A percentile compares a stretch with the other conserved stretches of the same genome.
phyloP scores from a whole-genome alignment of 2,797 vertebrate genomes.

The Cryptoprocta ferox region DNA sequence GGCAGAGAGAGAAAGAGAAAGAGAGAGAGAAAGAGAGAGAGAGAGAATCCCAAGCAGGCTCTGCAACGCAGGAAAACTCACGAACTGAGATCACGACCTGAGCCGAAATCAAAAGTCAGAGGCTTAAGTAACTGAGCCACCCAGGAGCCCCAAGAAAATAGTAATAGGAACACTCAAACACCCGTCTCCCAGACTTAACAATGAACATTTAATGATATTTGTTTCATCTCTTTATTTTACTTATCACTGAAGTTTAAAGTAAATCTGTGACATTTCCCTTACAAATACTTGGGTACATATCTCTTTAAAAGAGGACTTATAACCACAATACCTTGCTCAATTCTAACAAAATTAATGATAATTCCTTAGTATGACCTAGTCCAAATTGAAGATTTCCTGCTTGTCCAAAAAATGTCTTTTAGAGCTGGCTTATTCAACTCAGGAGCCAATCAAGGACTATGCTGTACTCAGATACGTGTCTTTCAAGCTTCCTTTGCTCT shows the following conservation, averaged over 20 bases:
- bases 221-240: neutral
- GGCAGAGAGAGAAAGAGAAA: too few species aligned
- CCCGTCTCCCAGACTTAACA: neutral
- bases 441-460: neutral
- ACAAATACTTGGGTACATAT: conserved; percentile 24
- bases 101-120: too few species aligned
- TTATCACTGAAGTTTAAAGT: conserved; percentile 22
- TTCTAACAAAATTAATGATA: neutral
- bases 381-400: neutral
- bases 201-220: neutral
- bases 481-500: neutral
- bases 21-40: too few species aligned
- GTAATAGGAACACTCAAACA: neutral
- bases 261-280: neutral
- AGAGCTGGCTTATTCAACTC: neutral
- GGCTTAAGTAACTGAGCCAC: too few species aligned
- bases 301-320: neutral
- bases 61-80: too few species aligned
- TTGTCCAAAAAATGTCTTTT: neutral
- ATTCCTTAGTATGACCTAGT: conserved; percentile 7
- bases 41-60: too few species aligned
- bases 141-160: neutral
- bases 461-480: neutral
- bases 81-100: too few species aligned
- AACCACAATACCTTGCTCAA: neutral